Evolutionary conservation across 2,797 vertebrate species (phyloP), one percentile per base, ranked within the genome.

Genomic region (Choloepus didactylus): DNA sequence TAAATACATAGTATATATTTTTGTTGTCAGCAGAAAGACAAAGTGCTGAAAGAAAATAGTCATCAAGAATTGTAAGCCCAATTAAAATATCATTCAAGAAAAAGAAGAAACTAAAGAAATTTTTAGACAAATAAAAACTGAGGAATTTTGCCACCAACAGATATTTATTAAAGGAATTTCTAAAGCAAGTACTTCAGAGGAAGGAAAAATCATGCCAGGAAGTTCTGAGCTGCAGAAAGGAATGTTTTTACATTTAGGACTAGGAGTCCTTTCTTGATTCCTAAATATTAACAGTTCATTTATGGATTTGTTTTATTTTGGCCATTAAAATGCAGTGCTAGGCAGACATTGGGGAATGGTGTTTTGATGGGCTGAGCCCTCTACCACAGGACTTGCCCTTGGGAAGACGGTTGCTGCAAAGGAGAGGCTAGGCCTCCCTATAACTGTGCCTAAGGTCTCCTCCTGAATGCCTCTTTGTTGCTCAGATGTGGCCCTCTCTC

Each of bases 61-160:
- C 60, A 91, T 9, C 56, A 51, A 80, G 16, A 79, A 56, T 54
- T n/a, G 16, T 77, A 70, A 85, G 76, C 8, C 18, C 27, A 77
- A 67, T 54, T 51, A 92, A 89, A 73, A 38, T n/a, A 72, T 56
- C 21, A 54, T 54, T 90, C 23, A 54, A 38, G 41, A 46, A 90
- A 87, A 88, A 96, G 19, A 56, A 64, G 9, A 93, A 85, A 80
- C 56, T 69, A 38, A 85, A 75, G 81, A 56, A 6, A 79, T 70
- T 60, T 81, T 79, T 44, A 49, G 44, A 59, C 29, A 54, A 84
- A 75, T 75, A 67, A 91, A 89, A 79, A 54, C 49, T 41, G 54
- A 93, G 35, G 84, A 80, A 84, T 88, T 76, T 85, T 64, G 16
- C 18, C n/a, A 70, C 81, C 64, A 62, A 75, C 7, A 69, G 49